A percentile compares a stretch with the other conserved stretches of the same genome.
Conservation (phyloP, 2,888 invertebrate genomes). For the Malacosoma neustria region DNA sequence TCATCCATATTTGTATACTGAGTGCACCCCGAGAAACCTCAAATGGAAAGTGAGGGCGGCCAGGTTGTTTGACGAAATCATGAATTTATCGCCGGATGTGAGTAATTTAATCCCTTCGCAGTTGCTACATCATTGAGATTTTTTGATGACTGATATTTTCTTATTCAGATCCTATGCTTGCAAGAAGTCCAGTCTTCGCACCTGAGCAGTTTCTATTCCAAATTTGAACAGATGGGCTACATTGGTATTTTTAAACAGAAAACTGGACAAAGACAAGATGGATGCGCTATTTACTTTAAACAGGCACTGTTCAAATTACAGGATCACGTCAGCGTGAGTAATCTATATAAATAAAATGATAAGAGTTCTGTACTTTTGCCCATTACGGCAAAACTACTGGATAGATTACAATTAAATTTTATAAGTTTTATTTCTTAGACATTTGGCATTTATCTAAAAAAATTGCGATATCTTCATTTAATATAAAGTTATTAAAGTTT, state of each 20-base stretch:
- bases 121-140: too few species aligned
- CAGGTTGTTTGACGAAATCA: conserved; percentile 62
- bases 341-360: too few species aligned
- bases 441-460: too few species aligned
- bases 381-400: too few species aligned
- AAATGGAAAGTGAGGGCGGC: conserved; percentile 81
- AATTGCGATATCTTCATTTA: too few species aligned
- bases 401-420: too few species aligned
- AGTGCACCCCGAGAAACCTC: conserved; percentile 74
- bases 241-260: conserved; percentile 86
- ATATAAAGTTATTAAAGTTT: too few species aligned
- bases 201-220: conserved; percentile 74
- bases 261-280: conserved; percentile 87
- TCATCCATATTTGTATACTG: conserved; percentile 82
- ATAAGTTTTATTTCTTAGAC: too few species aligned
- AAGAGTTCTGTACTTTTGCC: background rate
- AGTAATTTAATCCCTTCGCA: conserved; percentile 16
- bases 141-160: too few species aligned
- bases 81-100: conserved; percentile 62
- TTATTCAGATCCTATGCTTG: conserved; percentile 84
- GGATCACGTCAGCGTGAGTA: conserved; percentile 80
- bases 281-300: conserved; percentile 92
- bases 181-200: conserved; percentile 94
- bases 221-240: conserved; percentile 77
- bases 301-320: conserved; percentile 78